Conservation (phyloP, 1,140 invertebrate species). For the Euwallacea similis region DNA sequence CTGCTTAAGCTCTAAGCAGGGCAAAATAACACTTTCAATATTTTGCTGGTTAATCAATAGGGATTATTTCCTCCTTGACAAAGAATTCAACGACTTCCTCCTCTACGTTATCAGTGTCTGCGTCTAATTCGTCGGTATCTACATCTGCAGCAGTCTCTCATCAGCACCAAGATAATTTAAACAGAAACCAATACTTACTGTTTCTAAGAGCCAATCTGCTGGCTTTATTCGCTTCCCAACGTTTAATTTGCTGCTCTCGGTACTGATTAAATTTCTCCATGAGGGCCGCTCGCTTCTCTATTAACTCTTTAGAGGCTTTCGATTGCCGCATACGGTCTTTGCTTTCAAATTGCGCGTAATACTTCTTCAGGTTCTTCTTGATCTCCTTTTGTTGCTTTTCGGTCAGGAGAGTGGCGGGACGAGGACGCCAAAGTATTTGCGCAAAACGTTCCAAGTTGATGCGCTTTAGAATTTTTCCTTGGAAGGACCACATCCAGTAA, state of each 20-base stretch:
- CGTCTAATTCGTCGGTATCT: constrained; percentile 88
- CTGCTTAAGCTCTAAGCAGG: constrained; percentile 11
- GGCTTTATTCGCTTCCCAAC: constrained; percentile 77
- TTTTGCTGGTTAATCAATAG: constrained; percentile 62
- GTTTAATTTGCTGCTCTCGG: constrained; percentile 70
- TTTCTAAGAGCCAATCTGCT: constrained; percentile 81
- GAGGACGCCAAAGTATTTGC: constrained; percentile 94
- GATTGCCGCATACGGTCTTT: constrained; percentile 92
- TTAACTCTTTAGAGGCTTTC: constrained; percentile 94
- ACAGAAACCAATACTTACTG: constrained; percentile 62
- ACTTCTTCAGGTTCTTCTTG: constrained; percentile 98
- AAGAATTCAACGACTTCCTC: constrained; percentile 97
- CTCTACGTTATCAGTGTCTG: constrained; percentile 83
- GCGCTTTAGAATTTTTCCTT: constrained; percentile 70
- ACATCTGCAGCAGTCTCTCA: constrained; percentile 68
- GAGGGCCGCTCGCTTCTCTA: constrained; percentile 88
- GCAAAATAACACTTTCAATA: background rate
- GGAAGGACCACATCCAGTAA: constrained; percentile 98
- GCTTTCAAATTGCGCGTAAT: constrained; percentile 92
- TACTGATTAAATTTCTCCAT: constrained; percentile 88
- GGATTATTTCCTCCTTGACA: constrained; percentile 90
- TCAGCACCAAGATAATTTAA: background rate
- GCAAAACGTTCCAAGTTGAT: constrained; percentile 90
- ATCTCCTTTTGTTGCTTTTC: constrained; percentile 88
- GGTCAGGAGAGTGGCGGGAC: constrained; percentile 82